Evolutionary conservation across 2,797 vertebrate genomes (phyloP), one percentile per base, ranked within the genome.

Genomic region (Notoglanidium macrostoma): DNA sequence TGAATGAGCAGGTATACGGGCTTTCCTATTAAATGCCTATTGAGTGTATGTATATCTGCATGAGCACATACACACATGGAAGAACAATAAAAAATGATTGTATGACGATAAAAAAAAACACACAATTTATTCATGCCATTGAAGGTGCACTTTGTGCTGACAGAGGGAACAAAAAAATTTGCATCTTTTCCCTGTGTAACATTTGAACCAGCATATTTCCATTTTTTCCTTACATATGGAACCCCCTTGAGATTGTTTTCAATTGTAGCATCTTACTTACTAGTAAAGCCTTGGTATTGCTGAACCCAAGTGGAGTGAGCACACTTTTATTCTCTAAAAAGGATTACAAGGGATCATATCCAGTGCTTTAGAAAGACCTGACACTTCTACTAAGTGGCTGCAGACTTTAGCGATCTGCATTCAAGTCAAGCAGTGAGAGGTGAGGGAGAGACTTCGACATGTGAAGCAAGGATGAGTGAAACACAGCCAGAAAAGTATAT

Each of bases 321-420:
- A 35, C 65, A 9, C 67, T 54, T 54, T 72, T 55, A 68, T 72
- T 70, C 65, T 70, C 49, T 55, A 84, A 55, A 23, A 83, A 68
- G 81, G 82, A 72, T 84, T 84, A 70, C 65, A 84, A 82, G 80
- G 80, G 80, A 32, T 87, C 70, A 83, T 83, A 61, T 76, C 12
- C 10, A 65, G 57, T 87, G 29, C 78, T 82, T 59, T 26, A 82
- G 86, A 14, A 26, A 83, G 61, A 44, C 6, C 86, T 63, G 79
- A 76, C 14, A 35, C 21, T 76, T 32, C 78, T 73, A 49, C 40
- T 67, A 73, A 59, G 51, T 29, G 21, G 40, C 55, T 79, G 40
- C 54, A 51, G 51, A 5, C 11, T 72, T 74, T 49, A 86, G 54
- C 79, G 49, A n/a, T n/a, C 59, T 46, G 61, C 46, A 51, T 87